Percentiles rank a stretch among this genome's conserved stretches.
phyloP scores from a whole-genome alignment of 1,140 invertebrate species.

The Conopomorpha cramerella region DNA sequence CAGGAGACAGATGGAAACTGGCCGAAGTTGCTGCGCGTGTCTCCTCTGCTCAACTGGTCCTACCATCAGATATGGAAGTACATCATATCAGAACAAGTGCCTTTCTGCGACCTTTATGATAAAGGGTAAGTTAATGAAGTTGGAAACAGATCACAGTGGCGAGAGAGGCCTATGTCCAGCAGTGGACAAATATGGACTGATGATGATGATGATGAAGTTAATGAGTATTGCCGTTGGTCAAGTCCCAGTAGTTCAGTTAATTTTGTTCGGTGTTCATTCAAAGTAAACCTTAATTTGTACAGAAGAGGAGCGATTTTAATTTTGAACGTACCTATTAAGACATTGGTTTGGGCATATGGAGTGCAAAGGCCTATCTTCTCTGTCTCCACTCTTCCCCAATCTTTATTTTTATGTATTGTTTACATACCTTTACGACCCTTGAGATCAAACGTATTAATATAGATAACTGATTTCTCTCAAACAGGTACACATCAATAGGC shows the following conservation, averaged over 20 bases:
- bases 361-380: too few relatives aligned
- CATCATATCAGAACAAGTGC: slow-evolving; percentile 73
- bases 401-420: not conserved
- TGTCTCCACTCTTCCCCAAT: not conserved
- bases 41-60: slow-evolving; percentile 87
- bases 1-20: slow-evolving; percentile 85
- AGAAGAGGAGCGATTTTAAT: not conserved
- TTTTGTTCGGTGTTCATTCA: not conserved
- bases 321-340: too few relatives aligned
- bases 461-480: slow-evolving; percentile 9
- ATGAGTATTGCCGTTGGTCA: not conserved
- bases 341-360: too few relatives aligned
- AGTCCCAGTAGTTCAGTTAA: not conserved
- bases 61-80: slow-evolving; percentile 92
- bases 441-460: not conserved
- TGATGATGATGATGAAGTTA: not conserved
- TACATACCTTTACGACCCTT: not conserved
- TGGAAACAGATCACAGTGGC: not conserved
- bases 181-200: not conserved
- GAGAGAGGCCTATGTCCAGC: not conserved
- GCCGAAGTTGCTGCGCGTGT: slow-evolving; percentile 87
- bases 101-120: slow-evolving; percentile 90
- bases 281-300: not conserved
- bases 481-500: slow-evolving; percentile 87
- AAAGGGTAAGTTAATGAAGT: slow-evolving; percentile 63